Base-by-base conservation (phyloP, 2,888 invertebrate species). In the Mantis religiosa region DNA sequence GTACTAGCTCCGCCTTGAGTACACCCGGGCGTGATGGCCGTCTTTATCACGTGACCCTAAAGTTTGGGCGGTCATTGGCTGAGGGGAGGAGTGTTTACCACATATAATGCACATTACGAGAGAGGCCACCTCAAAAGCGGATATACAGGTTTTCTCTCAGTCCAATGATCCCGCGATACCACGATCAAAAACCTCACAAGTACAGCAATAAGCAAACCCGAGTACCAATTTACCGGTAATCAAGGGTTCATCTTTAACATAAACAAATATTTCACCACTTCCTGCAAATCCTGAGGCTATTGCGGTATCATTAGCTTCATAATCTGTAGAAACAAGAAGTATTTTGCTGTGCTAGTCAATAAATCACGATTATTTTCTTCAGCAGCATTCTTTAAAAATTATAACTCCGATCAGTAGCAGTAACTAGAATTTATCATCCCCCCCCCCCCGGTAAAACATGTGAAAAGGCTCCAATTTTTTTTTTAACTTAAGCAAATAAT, bases 21-120 rank as follows among this genome's bases (percentile, higher is more conserved):
- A 87, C 27, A 87, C 27, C 82, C 87, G 87, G 82, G 87, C 87
- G 83, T 88, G 83, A 88, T 89, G 89, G 89, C 89, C 88, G 88
- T 41, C 88, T 85, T 82, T 41, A 83, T 85, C 89, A 89, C 89
- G 89, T 89, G 89, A 83, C 41, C 27, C 27, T 14, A 84, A 41
- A 83, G 81, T 41, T 41, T 82, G 84, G n/a, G 54, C 86, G 54
- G 88, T 88, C 88, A 89, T 86, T 89, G 89, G 89, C 41, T 84
- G 88, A 87, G 87, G 87, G 87, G 87, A 87, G 87, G 87, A 87
- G 87, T 82, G 28, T 82, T 30, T 82, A 82, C 82, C 87, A 87
- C 87, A 87, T 34, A 87, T 41, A 41, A 87, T 87, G 34, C 87
- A 71, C 54, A 71, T 71, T 71, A 71, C 54, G 54, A 71, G 54